Evolutionary conservation across 1,140 invertebrate species (phyloP).

Genomic region (Mesaphorura yosii): DNA sequence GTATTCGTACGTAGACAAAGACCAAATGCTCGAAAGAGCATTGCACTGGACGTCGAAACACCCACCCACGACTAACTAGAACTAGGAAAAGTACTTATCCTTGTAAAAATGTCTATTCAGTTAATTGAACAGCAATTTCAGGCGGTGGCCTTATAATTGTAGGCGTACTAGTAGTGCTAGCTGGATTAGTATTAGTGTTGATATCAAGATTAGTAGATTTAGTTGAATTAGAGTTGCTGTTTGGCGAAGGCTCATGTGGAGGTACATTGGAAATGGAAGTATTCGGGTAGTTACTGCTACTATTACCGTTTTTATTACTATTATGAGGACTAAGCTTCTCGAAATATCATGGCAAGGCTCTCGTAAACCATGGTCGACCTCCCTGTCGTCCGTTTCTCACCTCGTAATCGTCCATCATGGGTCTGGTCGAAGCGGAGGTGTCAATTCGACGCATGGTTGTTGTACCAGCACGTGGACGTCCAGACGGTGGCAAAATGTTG

Average conservation of each 20-base stretch:
- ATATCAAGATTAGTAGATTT: background rate
- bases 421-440: constrained; percentile 80
- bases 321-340: no score
- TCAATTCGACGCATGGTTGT: constrained; percentile 75
- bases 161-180: background rate
- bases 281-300: no score
- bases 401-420: constrained; percentile 80
- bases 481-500: constrained; percentile 40
- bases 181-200: background rate
- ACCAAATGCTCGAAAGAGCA: background rate
- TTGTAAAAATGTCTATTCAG: background rate
- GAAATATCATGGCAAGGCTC: constrained; percentile 7
- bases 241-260: no score
- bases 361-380: constrained; percentile 20
- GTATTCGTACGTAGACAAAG: background rate
- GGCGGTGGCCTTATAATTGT: background rate
- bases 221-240: background rate
- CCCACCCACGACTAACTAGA: background rate
- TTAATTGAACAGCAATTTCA: background rate
- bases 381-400: constrained; percentile 38
- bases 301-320: no score
- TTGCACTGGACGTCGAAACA: no score
- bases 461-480: constrained; percentile 44
- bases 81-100: background rate
- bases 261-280: no score